Conservation (phyloP, 2,113 vertebrate genomes). For the Thalassoma bifasciatum region DNA sequence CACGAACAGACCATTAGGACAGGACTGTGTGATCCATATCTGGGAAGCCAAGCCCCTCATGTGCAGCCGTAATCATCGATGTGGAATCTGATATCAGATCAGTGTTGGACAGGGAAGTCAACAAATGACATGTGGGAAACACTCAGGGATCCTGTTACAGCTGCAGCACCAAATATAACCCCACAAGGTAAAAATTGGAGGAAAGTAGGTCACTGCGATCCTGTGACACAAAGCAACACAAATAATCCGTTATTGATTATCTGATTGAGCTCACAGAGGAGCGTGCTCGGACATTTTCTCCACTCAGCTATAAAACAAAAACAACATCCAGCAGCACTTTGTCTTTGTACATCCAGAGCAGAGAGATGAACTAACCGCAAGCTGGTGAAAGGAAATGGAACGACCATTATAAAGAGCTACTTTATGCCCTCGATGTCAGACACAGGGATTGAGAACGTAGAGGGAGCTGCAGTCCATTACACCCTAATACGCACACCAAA, state of each 20-base stretch:
- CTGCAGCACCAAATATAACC: neutral
- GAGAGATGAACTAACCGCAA: neutral
- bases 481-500: neutral
- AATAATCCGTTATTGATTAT: neutral
- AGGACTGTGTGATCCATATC: neutral
- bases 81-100: constrained; percentile 14
- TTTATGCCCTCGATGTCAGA: neutral
- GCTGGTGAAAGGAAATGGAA: constrained; percentile 1
- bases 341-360: neutral
- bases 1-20: neutral
- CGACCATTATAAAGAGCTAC: neutral
- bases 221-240: neutral
- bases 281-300: neutral
- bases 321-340: neutral
- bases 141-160: constrained; percentile 14
- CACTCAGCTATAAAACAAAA: neutral
- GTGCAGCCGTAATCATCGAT: neutral
- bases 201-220: neutral
- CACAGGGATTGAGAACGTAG: neutral
- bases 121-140: constrained; percentile 27
- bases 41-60: neutral
- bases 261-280: too few species aligned
- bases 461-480: neutral
- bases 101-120: neutral
- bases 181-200: neutral